These are phyloP conservation scores for Oceanites oceanicus DNA, from an alignment of 2,113 vertebrate genomes.

Conservation along the genomic window DNA sequence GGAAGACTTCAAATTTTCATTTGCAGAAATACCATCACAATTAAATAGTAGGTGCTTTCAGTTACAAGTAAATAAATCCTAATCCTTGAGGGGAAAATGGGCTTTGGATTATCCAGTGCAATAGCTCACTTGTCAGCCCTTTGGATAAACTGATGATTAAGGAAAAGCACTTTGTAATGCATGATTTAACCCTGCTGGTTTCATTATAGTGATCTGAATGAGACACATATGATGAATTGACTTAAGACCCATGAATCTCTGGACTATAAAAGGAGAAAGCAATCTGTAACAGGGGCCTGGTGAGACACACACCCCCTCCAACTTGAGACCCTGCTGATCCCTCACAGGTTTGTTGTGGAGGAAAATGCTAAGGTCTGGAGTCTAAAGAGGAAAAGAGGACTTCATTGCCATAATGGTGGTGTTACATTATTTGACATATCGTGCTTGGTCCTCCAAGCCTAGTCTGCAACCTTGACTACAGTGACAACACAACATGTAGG, in stretches of 20 bases:
- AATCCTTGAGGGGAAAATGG: neutral
- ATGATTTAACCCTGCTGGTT: conserved; percentile 27
- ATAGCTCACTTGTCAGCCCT: neutral
- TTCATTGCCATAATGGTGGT: neutral
- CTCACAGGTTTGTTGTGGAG: neutral
- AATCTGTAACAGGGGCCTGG: neutral
- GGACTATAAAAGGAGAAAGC: neutral
- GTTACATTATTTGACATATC: neutral
- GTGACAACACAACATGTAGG: accelerated
- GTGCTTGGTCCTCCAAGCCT: neutral
- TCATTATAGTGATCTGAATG: conserved; percentile 5
- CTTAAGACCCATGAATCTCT: neutral
- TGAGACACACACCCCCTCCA: accelerated
- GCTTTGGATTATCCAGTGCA: conserved; percentile 15
- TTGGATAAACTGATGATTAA: conserved; percentile 46
- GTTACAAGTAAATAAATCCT: conserved; percentile 40
- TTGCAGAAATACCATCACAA: conserved; percentile 1
- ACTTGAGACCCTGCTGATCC: neutral
- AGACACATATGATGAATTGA: neutral
- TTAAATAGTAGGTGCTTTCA: neutral
- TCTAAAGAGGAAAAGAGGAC: neutral
- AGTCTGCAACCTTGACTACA: neutral
- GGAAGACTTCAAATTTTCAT: neutral
- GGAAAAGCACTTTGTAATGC: conserved; percentile 5
- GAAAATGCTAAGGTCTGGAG: neutral